These are phyloP conservation scores for Ciconia maguari DNA, from an alignment of 2,113 vertebrate genomes.

Conservation along the genomic window DNA sequence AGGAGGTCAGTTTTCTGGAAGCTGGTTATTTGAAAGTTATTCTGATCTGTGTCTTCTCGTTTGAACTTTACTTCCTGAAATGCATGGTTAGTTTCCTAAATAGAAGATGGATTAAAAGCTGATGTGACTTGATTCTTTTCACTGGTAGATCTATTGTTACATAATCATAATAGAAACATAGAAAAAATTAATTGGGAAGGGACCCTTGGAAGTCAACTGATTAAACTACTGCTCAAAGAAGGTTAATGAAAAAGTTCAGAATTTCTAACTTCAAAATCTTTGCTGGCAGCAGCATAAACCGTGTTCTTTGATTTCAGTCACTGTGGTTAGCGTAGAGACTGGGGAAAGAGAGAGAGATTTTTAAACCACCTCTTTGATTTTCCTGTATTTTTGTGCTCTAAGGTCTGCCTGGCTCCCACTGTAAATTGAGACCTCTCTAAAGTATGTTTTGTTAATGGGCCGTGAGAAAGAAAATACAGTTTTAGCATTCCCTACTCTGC, in stretches of 20 bases:
- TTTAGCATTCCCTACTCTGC: slow-evolving; percentile 8
- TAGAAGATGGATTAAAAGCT: background rate
- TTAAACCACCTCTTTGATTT: background rate
- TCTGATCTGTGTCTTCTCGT: background rate
- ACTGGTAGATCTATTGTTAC: background rate
- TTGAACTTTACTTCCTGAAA: background rate
- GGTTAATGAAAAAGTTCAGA: background rate
- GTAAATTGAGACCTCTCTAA: slow-evolving; percentile 16
- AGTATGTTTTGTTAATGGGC: slow-evolving; percentile 25
- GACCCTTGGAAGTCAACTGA: background rate
- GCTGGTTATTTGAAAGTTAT: background rate
- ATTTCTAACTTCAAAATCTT: background rate
- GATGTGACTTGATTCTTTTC: background rate
- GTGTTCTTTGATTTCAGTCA: background rate
- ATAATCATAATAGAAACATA: background rate
- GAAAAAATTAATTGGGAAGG: background rate
- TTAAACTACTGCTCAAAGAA: background rate
- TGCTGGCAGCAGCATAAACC: background rate
- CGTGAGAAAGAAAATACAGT: slow-evolving; percentile 20
- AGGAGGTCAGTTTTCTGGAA: background rate
- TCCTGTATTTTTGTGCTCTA: background rate
- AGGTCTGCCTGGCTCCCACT: background rate
- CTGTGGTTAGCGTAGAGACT: background rate
- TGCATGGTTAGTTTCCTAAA: background rate
- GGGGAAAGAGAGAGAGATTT: background rate